Evolutionary conservation across 2,888 invertebrate genomes (phyloP).

Genomic region (Tolmerus cingulatus): DNA sequence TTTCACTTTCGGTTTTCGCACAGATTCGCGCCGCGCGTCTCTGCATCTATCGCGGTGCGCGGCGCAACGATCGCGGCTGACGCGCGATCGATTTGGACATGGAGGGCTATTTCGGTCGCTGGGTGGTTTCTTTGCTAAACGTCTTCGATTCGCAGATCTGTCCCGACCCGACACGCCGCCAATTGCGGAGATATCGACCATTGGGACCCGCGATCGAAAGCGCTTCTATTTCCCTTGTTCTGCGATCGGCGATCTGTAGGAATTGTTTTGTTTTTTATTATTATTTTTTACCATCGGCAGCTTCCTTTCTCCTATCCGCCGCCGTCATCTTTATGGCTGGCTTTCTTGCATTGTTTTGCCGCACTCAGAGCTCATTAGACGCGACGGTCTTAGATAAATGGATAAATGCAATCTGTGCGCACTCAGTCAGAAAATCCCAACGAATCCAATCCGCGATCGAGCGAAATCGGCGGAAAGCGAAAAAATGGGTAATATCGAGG

Average conservation of each 20-base stretch:
- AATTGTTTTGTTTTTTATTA: background rate
- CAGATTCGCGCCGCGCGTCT: background rate
- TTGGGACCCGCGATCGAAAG: background rate
- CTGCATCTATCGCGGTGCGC: background rate
- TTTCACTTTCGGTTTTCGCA: conserved; percentile 46
- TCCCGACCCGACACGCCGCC: background rate
- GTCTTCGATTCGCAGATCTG: background rate
- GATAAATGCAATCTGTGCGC: background rate
- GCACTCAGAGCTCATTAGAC: background rate
- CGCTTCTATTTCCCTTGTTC: background rate
- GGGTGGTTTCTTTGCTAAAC: background rate
- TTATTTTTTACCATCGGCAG: background rate
- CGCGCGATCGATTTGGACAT: background rate
- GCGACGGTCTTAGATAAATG: background rate
- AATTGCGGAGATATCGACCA: background rate
- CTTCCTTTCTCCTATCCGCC: background rate
- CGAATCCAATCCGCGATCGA: conserved; percentile 2
- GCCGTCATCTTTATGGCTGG: background rate
- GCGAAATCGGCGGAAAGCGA: background rate
- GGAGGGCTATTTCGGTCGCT: conserved; percentile 7
- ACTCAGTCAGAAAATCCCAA: conserved; percentile 10
- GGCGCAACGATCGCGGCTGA: background rate
- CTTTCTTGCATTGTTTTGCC: background rate
- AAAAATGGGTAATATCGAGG: conserved; percentile 5
- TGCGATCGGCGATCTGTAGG: background rate